Evolutionary conservation across 2,888 invertebrate genomes (phyloP).

Genomic region (Apodemia mormo): DNA sequence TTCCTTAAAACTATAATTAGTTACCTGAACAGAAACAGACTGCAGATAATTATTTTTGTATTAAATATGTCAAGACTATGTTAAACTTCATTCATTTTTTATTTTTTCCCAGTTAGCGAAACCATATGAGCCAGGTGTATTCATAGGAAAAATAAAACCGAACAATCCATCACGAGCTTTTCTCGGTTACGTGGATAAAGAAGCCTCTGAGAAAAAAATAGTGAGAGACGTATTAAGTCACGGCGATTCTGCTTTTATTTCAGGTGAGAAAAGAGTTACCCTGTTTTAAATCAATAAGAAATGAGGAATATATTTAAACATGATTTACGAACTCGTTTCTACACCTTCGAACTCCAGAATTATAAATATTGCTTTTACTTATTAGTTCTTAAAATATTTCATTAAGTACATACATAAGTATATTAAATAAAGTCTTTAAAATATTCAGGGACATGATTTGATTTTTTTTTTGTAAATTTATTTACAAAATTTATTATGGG

Average conservation of each 20-base stretch:
- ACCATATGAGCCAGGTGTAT: slow-evolving; percentile 95
- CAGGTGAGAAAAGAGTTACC: slow-evolving; percentile 76
- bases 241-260: slow-evolving; percentile 98
- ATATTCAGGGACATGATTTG: no score
- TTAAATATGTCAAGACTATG: no score
- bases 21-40: no score
- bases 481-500: no score
- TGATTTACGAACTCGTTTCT: background rate
- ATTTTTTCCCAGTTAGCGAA: slow-evolving; percentile 71
- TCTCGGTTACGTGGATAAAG: slow-evolving; percentile 96
- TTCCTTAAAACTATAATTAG: no score
- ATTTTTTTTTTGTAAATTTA: no score
- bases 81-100: background rate
- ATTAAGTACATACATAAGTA: no score
- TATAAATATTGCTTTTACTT: no score
- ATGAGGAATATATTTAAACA: background rate
- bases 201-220: slow-evolving; percentile 96
- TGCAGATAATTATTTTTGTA: no score
- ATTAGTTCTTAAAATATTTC: no score
- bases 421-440: no score
- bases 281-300: background rate
- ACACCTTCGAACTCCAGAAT: background rate
- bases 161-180: slow-evolving; percentile 96
- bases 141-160: slow-evolving; percentile 97
- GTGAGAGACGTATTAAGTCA: slow-evolving; percentile 92